phyloP scores from a whole-genome alignment of 2,113 vertebrate species.

The Marmota flaviventris region DNA sequence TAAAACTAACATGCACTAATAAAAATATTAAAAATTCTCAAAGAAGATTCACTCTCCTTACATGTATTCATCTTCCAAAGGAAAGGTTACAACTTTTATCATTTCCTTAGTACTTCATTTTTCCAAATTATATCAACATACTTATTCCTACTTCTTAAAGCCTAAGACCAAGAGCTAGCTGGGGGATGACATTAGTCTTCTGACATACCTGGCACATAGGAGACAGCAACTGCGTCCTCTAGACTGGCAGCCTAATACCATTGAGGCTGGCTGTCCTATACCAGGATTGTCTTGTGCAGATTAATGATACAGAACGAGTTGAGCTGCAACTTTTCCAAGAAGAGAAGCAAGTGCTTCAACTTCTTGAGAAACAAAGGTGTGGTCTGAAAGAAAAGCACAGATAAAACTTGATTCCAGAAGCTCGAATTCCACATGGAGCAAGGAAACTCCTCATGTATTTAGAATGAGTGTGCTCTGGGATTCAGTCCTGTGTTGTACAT shows the following conservation, averaged over 20 bases:
- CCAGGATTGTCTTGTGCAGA: neutral
- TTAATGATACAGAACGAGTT: neutral
- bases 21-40: neutral
- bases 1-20: no score
- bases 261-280: neutral
- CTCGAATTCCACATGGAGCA: neutral
- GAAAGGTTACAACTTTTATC: neutral
- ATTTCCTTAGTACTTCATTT: neutral
- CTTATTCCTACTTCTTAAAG: neutral
- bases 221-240: neutral
- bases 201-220: neutral
- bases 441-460: neutral
- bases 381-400: neutral
- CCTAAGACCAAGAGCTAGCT: neutral
- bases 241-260: neutral
- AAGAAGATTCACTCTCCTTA: neutral
- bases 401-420: neutral
- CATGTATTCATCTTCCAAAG: neutral
- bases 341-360: neutral
- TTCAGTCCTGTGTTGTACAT: neutral
- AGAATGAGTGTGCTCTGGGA: neutral
- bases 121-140: neutral
- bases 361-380: neutral
- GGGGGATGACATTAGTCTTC: neutral
- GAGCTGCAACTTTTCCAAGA: neutral